Conservation (phyloP, 2,797 vertebrate genomes). For the Micrastur ruficollis region DNA sequence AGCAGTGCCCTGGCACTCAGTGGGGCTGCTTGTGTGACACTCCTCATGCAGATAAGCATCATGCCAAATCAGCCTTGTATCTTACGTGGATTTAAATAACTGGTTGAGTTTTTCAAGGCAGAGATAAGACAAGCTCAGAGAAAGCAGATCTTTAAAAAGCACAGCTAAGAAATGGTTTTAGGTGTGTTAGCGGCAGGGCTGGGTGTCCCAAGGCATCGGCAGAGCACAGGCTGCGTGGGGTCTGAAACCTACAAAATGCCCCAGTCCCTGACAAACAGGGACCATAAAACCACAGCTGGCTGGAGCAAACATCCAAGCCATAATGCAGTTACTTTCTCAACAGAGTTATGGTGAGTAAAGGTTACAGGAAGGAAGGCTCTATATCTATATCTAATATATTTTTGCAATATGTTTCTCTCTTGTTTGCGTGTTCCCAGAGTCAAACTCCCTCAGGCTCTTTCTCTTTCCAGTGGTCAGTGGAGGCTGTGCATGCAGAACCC, state of each 20-base stretch:
- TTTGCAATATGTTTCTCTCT: neutral
- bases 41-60: neutral
- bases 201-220: neutral
- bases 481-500: neutral
- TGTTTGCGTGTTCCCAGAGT: neutral
- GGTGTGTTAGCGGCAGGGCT: neutral
- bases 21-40: neutral
- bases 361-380: neutral
- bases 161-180: neutral
- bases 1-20: neutral
- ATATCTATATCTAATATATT: neutral
- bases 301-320: neutral
- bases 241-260: neutral
- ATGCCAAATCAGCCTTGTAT: neutral
- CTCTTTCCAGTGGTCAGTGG: neutral
- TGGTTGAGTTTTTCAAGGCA: neutral
- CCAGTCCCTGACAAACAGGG: fast-evolving
- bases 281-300: neutral
- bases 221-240: too few species aligned
- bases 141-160: neutral
- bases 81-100: neutral
- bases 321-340: neutral
- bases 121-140: neutral
- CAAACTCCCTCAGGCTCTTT: neutral
- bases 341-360: neutral